These are phyloP conservation scores for Euphonia xanthogaster DNA, from an alignment of 2,797 vertebrate species.

Conservation along the genomic window DNA sequence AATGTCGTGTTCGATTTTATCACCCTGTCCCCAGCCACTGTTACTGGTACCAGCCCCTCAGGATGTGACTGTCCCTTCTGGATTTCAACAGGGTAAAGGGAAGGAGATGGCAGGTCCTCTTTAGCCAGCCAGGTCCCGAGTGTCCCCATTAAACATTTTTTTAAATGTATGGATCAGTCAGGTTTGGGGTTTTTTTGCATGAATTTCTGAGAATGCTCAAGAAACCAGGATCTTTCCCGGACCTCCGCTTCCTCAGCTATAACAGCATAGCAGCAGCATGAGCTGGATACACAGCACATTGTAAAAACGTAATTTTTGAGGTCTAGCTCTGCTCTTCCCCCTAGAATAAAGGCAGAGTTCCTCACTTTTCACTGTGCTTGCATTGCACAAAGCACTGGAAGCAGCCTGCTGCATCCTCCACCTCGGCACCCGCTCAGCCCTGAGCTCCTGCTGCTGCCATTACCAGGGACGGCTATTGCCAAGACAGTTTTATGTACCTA, in stretches of 20 bases:
- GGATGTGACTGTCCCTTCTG: not conserved
- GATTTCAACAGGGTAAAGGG: not conserved
- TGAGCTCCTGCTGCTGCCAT: not conserved
- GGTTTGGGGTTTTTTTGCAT: fast-evolving
- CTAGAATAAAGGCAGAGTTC: not conserved
- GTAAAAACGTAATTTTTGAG: not conserved
- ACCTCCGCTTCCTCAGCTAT: not conserved
- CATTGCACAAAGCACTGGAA: not conserved
- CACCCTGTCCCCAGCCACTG: not conserved
- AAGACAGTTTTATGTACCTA: not conserved
- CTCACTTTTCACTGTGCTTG: not conserved
- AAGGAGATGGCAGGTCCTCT: not conserved
- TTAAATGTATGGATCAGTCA: not conserved
- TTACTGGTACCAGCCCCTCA: too few relatives aligned
- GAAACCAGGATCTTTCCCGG: not conserved
- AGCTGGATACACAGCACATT: not conserved
- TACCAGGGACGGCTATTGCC: not conserved
- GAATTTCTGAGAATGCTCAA: not conserved
- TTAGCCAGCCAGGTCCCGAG: not conserved
- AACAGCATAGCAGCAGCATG: not conserved
- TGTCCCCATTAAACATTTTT: not conserved
- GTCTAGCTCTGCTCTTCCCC: not conserved
- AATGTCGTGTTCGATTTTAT: not conserved
- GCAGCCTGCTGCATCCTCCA: not conserved
- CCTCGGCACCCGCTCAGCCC: not conserved